phyloP scores from a whole-genome alignment of 1,140 invertebrate genomes.

The Meteorus sp. region DNA sequence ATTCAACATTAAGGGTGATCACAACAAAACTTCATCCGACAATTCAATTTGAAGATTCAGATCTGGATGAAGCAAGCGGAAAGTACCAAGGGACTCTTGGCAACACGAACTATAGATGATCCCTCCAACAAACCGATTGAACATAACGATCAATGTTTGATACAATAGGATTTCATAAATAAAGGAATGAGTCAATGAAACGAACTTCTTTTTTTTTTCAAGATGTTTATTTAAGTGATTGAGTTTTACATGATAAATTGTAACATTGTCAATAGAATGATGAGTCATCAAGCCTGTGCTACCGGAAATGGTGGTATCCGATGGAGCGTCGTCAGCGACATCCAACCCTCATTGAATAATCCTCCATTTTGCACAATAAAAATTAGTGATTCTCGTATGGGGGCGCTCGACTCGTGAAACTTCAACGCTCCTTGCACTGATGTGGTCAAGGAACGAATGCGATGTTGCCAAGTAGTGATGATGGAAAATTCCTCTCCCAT shows the following conservation, averaged over 20 bases:
- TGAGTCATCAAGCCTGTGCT: no score
- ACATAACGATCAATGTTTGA: slow-evolving; percentile 40
- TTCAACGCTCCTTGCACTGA: not conserved
- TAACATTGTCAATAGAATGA: no score
- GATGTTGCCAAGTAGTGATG: slow-evolving; percentile 34
- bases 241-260: no score
- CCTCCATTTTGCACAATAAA: no score
- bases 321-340: no score
- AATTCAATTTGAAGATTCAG: slow-evolving; percentile 50
- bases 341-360: no score
- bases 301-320: no score
- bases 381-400: no score
- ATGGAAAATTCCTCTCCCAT: slow-evolving; percentile 56
- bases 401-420: not conserved
- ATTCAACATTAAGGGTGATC: no score
- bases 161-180: slow-evolving; percentile 40
- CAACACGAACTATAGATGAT: slow-evolving; percentile 45
- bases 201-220: not conserved
- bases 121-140: slow-evolving; percentile 33
- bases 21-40: slow-evolving; percentile 3
- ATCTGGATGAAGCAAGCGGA: slow-evolving; percentile 64
- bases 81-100: slow-evolving; percentile 61
- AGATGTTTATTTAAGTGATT: no score
- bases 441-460: slow-evolving; percentile 34
- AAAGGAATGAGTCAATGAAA: not conserved